phyloP scores from a whole-genome alignment of 2,113 vertebrate species.

The Alligator sinensis region DNA sequence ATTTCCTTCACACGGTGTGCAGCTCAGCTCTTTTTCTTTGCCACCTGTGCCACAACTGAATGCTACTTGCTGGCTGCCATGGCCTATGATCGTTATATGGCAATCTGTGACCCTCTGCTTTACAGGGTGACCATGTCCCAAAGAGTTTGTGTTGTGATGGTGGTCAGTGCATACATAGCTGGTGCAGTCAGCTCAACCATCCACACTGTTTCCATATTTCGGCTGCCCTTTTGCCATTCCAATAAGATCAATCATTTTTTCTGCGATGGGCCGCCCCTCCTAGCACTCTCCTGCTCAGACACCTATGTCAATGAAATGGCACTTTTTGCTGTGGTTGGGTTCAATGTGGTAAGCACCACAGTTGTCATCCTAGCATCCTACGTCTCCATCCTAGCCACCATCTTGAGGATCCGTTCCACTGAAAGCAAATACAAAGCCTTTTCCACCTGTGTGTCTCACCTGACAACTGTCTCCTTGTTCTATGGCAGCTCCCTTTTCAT shows the following conservation, averaged over 20 bases:
- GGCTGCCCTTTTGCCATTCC: neutral
- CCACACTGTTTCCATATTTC: neutral
- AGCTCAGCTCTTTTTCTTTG: slow-evolving; percentile 42
- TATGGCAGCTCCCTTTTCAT: neutral
- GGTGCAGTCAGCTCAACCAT: slow-evolving; percentile 36
- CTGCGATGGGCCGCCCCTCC: slow-evolving; percentile 11
- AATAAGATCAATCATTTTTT: slow-evolving; percentile 39
- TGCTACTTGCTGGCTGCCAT: slow-evolving; percentile 58
- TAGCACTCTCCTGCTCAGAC: slow-evolving; percentile 44
- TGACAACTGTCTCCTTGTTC: slow-evolving; percentile 9
- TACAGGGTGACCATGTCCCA: slow-evolving; percentile 49
- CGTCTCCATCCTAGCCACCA: neutral
- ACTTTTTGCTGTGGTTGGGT: neutral
- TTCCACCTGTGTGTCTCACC: slow-evolving; percentile 41
- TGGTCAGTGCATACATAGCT: slow-evolving; percentile 1
- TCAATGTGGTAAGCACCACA: neutral
- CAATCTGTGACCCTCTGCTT: slow-evolving; percentile 46
- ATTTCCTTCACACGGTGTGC: slow-evolving; percentile 1
- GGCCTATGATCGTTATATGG: slow-evolving; percentile 49
- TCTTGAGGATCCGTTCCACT: rapidly evolving
- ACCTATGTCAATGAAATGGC: neutral
- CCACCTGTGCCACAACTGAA: neutral
- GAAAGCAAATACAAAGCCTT: neutral
- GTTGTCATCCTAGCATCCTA: slow-evolving; percentile 26
- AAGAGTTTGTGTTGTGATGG: neutral